Evolutionary conservation across 2,113 vertebrate species (phyloP), one percentile per base, ranked within the genome.

Genomic region (Passer montanus): DNA sequence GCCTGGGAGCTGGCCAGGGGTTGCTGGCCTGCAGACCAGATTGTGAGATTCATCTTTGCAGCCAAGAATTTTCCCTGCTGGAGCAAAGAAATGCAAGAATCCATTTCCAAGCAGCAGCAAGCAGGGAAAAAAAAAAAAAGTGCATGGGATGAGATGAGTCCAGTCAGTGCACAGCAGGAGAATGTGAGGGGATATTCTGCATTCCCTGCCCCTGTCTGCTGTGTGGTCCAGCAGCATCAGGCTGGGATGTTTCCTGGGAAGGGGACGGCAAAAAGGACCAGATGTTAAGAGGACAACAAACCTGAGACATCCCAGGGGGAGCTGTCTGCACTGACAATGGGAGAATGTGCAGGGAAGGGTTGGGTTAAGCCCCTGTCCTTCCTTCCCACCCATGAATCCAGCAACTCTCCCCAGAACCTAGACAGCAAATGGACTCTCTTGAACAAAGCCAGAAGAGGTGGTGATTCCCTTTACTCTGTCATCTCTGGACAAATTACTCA

Each of bases 1-100:
- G 22, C 72, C 75, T 94, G 93, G 85, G 70, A 78, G n/a, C 23
- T 30, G 46, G 28, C 79, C 92, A 75, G 56, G 26, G 24, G 30
- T 39, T 72, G 72, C 76, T 93, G 88, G 79, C 82, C 59, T 75
- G 24, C 3, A 7, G 70, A 74, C 43, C 37, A 15, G 55, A 95
- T 80, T 90, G 93, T 0, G 1, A 88, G 87, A 77, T n/a, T 58
- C 64, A 35, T 68, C 72, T 90, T 41, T 74, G 79, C 83, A 94
- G 94, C 79, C 95, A 97, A 86, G 60, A 93, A 84, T 89, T 84
- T 56, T 52, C 60, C 64, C 68, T 23, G 4, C 35, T 33, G 92
- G 92, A 93, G 92, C 64, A 88, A 88, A 92, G 88, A 93, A 93
- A 94, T 64, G 55, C 68, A 88, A 27, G 47, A 83, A 67, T 31